Conservation (phyloP, 1,140 invertebrate species). For the Drosophila baimaii region DNA sequence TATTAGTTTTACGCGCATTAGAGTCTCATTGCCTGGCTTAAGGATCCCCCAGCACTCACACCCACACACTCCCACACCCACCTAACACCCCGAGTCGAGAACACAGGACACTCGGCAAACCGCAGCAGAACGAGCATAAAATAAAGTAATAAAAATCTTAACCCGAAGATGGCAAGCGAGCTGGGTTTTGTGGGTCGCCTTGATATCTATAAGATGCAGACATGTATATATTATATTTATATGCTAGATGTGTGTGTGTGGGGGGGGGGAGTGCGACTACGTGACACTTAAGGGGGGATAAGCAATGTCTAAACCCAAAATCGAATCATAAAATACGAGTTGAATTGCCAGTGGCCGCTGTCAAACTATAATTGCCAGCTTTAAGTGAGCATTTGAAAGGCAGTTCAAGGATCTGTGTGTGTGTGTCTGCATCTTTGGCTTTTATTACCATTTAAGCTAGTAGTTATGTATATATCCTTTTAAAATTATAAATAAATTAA, state of each 20-base stretch:
- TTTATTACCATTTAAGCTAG: not conserved
- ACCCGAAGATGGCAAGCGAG: conserved; percentile 32
- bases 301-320: conserved; percentile 66
- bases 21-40: conserved; percentile 82
- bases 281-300: conserved; percentile 79
- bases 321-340: conserved; percentile 77
- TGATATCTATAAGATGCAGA: conserved; percentile 71
- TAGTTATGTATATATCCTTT: too few species aligned
- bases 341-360: conserved; percentile 51
- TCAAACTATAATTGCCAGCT: conserved; percentile 70
- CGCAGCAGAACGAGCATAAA: conserved; percentile 72
- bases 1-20: conserved; percentile 83
- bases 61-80: conserved; percentile 5
- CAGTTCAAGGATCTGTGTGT: not conserved
- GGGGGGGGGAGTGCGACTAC: conserved; percentile 43
- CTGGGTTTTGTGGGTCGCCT: conserved; percentile 24
- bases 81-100: not conserved
- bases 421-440: not conserved
- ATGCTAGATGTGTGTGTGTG: conserved; percentile 33
- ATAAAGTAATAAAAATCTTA: conserved; percentile 83
- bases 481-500: not conserved
- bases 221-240: conserved; percentile 63
- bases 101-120: conserved; percentile 31
- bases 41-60: conserved; percentile 31
- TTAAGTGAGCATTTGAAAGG: conserved; percentile 60